A percentile compares a stretch with the other conserved stretches of the same genome.
These are phyloP conservation scores for Bothrops jararaca DNA, from an alignment of 2,113 vertebrate species.

Conservation along the genomic window DNA sequence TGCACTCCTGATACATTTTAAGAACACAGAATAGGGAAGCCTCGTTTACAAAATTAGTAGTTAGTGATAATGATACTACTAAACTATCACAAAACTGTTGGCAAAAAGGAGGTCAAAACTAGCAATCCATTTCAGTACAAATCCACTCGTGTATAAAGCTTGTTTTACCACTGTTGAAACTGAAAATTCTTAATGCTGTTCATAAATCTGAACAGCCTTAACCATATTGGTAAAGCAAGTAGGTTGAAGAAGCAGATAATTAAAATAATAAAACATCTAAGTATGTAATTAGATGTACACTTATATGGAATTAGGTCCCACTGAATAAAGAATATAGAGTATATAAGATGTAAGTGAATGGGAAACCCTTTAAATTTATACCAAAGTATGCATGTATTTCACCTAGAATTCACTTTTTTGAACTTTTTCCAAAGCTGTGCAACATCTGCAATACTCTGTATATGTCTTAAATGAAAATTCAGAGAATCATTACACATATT, in stretches of 20 bases:
- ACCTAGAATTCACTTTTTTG: neutral
- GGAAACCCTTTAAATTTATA: neutral
- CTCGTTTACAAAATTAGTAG: neutral
- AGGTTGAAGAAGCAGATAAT: neutral
- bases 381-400: neutral
- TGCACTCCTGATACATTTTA: neutral
- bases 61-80: neutral
- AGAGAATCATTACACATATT: neutral
- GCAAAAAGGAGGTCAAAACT: neutral
- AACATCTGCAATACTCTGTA: neutral
- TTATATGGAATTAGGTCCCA: neutral
- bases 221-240: neutral
- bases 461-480: neutral
- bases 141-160: neutral
- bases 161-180: neutral
- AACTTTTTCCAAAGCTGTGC: neutral
- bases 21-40: neutral
- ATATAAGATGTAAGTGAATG: neutral
- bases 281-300: neutral
- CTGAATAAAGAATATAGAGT: neutral
- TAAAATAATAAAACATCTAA: neutral
- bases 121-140: neutral
- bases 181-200: neutral
- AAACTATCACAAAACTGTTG: neutral
- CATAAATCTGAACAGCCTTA: neutral